Conservation (phyloP, 1,140 invertebrate species). For the Penaeus chinensis region DNA sequence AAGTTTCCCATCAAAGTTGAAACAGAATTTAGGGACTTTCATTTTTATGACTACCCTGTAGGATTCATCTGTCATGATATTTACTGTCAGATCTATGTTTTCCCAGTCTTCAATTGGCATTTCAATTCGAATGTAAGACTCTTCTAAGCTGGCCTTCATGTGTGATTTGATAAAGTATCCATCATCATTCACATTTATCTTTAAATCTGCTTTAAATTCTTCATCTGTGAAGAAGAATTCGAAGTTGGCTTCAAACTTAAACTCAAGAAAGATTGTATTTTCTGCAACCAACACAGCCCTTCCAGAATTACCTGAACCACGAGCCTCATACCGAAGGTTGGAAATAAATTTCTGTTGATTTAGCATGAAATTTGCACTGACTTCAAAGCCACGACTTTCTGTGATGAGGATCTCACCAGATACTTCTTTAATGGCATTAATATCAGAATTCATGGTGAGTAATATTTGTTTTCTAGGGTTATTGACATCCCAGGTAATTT, state of each 20-base stretch:
- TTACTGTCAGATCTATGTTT: slow-evolving; percentile 30
- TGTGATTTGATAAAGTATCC: slow-evolving; percentile 20
- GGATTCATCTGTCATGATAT: background rate
- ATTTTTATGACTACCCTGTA: slow-evolving; percentile 3
- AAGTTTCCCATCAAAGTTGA: slow-evolving; percentile 33
- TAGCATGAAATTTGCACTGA: slow-evolving; percentile 20
- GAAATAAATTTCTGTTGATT: slow-evolving; percentile 23
- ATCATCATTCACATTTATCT: slow-evolving; percentile 34
- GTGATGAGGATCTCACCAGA: slow-evolving; percentile 16
- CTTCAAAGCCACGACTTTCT: slow-evolving; percentile 18
- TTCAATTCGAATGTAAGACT: slow-evolving; percentile 30
- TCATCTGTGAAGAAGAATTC: background rate
- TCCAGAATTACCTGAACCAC: slow-evolving; percentile 14
- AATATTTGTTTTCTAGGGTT: slow-evolving; percentile 17
- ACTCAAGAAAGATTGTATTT: slow-evolving; percentile 23
- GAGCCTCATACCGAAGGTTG: slow-evolving; percentile 15
- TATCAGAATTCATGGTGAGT: slow-evolving; percentile 45
- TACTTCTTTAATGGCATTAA: background rate
- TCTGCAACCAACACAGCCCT: slow-evolving; percentile 6
- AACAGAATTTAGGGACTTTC: slow-evolving; percentile 4
- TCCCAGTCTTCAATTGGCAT: slow-evolving; percentile 31
- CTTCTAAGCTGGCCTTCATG: slow-evolving; percentile 39
- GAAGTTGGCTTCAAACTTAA: slow-evolving; percentile 26
- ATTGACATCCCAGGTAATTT: slow-evolving; percentile 27
- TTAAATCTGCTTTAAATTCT: slow-evolving; percentile 15